Evolutionary conservation across 2,888 invertebrate species (phyloP).

Genomic region (Folsomia candida): DNA sequence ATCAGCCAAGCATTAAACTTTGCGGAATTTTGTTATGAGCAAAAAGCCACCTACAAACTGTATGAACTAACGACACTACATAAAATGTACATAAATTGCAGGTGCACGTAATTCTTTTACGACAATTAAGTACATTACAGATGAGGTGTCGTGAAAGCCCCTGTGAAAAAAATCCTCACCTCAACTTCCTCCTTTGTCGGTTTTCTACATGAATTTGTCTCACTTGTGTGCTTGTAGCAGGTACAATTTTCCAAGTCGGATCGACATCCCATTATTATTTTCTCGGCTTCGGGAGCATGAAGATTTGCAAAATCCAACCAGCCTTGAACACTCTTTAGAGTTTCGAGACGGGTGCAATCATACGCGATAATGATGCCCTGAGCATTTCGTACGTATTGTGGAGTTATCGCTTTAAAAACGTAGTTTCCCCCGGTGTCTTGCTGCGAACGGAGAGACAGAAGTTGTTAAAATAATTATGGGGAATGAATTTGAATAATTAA

Average conservation of each 20-base stretch:
- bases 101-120: too few relatives aligned
- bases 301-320: neutral
- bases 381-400: neutral
- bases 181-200: neutral
- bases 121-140: too few relatives aligned
- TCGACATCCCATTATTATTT: neutral
- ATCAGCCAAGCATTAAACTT: too few relatives aligned
- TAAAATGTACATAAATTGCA: too few relatives aligned
- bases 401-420: neutral
- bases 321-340: neutral
- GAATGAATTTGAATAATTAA: too few relatives aligned
- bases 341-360: neutral
- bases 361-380: neutral
- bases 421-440: neutral
- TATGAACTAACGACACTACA: too few relatives aligned
- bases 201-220: neutral
- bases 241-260: neutral
- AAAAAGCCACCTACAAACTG: too few relatives aligned
- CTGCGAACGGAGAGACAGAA: neutral
- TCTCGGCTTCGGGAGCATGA: neutral
- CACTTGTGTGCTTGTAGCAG: neutral
- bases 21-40: too few relatives aligned
- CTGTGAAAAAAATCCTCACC: too few relatives aligned
- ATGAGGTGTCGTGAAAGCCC: too few relatives aligned
- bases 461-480: too few relatives aligned